phyloP scores from a whole-genome alignment of 2,113 vertebrate genomes.

The Vicugna pacos region DNA sequence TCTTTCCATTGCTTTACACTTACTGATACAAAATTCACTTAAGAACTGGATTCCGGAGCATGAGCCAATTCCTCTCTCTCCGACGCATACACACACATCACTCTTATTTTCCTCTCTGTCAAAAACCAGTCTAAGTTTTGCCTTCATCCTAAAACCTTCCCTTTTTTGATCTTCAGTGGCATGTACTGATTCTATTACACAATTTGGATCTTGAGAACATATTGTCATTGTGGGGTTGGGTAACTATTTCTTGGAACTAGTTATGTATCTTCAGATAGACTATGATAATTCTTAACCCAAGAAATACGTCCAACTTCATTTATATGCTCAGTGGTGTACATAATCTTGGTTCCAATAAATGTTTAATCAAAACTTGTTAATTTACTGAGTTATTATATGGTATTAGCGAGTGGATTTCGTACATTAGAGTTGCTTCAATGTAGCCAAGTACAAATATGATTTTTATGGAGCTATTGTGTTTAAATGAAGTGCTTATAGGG shows the following conservation, averaged over 20 bases:
- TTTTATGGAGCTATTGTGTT: neutral
- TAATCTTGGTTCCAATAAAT: neutral
- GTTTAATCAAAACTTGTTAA: neutral
- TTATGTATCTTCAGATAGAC: neutral
- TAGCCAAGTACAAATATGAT: neutral
- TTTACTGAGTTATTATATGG: neutral
- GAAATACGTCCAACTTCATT: neutral
- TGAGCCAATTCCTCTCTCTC: neutral
- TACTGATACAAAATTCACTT: neutral
- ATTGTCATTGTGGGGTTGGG: rapidly evolving
- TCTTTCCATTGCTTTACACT: neutral
- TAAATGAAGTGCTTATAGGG: neutral
- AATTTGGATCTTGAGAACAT: neutral
- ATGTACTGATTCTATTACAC: neutral
- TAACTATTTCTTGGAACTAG: neutral
- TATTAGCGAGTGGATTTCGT: neutral
- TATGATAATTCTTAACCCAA: conserved; percentile 4
- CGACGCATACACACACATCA: neutral
- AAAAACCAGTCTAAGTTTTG: neutral
- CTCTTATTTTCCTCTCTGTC: neutral
- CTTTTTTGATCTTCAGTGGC: neutral
- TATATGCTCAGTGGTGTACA: neutral
- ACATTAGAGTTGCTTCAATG: neutral
- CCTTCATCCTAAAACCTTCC: neutral
- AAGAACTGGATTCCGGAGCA: neutral